These are phyloP conservation scores for Malurus alboscapulatus DNA, from an alignment of 2,113 vertebrate species.

Conservation along the genomic window DNA sequence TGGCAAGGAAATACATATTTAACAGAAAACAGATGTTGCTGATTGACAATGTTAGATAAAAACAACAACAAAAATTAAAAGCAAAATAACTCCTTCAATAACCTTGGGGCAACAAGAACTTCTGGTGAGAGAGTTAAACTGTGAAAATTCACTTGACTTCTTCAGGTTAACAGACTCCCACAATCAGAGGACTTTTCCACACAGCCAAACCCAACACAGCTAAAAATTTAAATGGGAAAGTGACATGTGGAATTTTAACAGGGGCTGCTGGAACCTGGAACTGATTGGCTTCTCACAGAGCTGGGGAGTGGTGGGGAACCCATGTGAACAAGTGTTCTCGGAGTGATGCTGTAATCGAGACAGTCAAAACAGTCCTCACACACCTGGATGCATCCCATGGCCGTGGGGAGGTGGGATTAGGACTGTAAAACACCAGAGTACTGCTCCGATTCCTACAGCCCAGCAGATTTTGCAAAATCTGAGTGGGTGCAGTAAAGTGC, in stretches of 20 bases:
- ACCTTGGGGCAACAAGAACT: neutral
- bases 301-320: neutral
- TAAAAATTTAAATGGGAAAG: neutral
- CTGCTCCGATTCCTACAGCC: neutral
- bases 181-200: neutral
- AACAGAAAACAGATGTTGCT: neutral
- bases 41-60: neutral
- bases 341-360: neutral
- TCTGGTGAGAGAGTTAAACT: neutral
- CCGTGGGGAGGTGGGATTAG: neutral
- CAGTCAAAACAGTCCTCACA: neutral
- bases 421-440: neutral
- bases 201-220: neutral
- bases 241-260: neutral
- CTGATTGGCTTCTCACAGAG: neutral
- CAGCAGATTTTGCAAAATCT: neutral
- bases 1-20: neutral
- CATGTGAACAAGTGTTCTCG: neutral
- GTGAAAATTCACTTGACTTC: neutral
- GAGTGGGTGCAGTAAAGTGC: neutral
- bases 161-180: neutral
- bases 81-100: neutral
- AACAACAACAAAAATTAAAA: neutral
- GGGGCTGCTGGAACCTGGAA: neutral
- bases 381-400: neutral